phyloP scores from a whole-genome alignment of 2,113 vertebrate species.

The Elachura formosa region DNA sequence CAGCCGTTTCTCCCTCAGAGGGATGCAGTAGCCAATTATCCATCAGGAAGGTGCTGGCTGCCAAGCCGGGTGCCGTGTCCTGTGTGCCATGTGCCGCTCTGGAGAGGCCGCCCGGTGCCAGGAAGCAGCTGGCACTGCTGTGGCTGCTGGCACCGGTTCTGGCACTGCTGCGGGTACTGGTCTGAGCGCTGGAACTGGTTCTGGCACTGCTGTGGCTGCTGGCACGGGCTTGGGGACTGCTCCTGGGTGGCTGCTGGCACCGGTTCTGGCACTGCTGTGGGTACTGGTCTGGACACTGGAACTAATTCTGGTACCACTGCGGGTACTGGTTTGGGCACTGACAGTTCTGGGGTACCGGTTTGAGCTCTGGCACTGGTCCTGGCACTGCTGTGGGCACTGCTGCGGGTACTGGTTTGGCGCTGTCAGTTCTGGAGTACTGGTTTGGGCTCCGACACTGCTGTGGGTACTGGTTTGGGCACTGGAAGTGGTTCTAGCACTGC shows the following conservation, averaged over 20 bases:
- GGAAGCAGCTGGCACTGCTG: background rate
- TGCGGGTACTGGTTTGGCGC: background rate
- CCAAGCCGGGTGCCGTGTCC: too few species aligned
- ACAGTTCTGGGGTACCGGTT: background rate
- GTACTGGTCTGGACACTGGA: rapidly evolving
- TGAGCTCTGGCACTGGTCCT: background rate
- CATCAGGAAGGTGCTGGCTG: slow-evolving; percentile 8
- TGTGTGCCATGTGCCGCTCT: background rate
- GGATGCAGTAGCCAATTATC: slow-evolving; percentile 72
- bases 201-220: rapidly evolving
- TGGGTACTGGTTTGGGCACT: rapidly evolving
- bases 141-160: background rate
- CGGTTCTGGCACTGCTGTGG: background rate
- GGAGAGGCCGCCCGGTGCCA: rapidly evolving
- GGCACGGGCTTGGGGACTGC: too few species aligned
- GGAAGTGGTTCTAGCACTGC: rapidly evolving
- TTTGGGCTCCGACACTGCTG: background rate
- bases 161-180: too few species aligned
- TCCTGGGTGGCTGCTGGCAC: too few species aligned
- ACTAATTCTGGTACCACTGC: background rate
- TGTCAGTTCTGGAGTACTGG: background rate
- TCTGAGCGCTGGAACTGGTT: rapidly evolving
- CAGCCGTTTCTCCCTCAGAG: background rate
- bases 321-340: too few species aligned
- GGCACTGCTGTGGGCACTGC: background rate